Base-by-base conservation (phyloP, 2,888 invertebrate species). In the Dione juno region DNA sequence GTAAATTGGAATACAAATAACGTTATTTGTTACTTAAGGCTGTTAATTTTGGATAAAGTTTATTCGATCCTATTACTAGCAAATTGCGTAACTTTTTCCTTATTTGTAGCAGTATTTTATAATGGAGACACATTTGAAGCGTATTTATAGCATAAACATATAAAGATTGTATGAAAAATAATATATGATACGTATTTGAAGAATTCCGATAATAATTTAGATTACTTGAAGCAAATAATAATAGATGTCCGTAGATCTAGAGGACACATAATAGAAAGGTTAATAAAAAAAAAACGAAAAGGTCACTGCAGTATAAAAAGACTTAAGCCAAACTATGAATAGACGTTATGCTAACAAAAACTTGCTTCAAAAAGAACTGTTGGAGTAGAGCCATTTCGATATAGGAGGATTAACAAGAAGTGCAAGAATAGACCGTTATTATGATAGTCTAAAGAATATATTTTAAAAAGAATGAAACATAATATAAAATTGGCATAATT, bases 261-360 rank as follows among this genome's bases (percentile, higher is more conserved):
- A 65, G 37, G 52, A 53, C 40, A 65, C 14, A 53, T 35, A 52
- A 65, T 52, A 52, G n/a, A 41, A 53, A 53, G 21, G 41, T 53
- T 53, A n/a, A 66, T 28, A 19, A 41, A 53, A 40, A 53, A 40
- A 66, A 21, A 21, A 21, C 53, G 28, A 53, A 66, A 41, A 53
- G 61, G 61, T 61, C 61, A 45, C 35, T 45, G 61, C 45, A 61
- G 45, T 61, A 45, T 11, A 45, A 45, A 61, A 45, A 61, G 45
- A 28, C n/a, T 35, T n/a, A 43, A 35, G 45, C 35, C 45, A 35
- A 61, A 45, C 35, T 61, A 61, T 61, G 45, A 61, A 61, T 61
- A 61, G 61, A 61, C 61, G n/a, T 59, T 61, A 61, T 61, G 43
- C 45, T 61, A 7, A 61, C 45, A 61, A 61, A 61, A 61, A 61